These are phyloP conservation scores for Muntiacus reevesi DNA, from an alignment of 2,113 vertebrate genomes.

Conservation along the genomic window DNA sequence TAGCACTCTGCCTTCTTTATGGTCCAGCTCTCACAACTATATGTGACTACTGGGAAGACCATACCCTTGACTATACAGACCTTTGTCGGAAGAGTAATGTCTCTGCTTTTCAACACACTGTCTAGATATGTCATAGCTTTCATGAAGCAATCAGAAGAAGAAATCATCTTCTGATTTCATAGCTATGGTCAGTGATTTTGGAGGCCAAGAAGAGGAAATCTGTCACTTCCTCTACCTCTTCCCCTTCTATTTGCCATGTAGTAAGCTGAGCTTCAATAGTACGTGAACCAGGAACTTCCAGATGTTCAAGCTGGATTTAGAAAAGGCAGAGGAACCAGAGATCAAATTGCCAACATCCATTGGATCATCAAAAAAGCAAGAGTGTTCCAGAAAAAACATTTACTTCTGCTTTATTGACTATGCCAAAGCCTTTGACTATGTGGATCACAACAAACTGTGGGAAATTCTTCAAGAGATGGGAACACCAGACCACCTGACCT, in stretches of 20 bases:
- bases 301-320: background rate
- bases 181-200: background rate
- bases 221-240: background rate
- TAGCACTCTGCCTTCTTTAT: background rate
- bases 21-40: background rate
- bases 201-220: background rate
- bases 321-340: background rate
- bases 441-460: background rate
- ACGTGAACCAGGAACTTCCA: rapidly evolving
- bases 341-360: background rate
- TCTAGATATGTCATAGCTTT: background rate
- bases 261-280: background rate
- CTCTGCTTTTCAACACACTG: background rate
- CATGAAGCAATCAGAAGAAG: background rate
- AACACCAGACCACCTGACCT: background rate
- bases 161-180: background rate
- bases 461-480: background rate
- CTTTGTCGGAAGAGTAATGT: background rate
- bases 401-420: background rate
- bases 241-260: background rate
- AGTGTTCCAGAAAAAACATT: background rate
- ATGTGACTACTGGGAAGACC: background rate
- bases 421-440: background rate
- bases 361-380: background rate
- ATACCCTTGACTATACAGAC: background rate